Evolutionary conservation across 2,888 invertebrate species (phyloP).

Genomic region (Aleiodes testaceus): DNA sequence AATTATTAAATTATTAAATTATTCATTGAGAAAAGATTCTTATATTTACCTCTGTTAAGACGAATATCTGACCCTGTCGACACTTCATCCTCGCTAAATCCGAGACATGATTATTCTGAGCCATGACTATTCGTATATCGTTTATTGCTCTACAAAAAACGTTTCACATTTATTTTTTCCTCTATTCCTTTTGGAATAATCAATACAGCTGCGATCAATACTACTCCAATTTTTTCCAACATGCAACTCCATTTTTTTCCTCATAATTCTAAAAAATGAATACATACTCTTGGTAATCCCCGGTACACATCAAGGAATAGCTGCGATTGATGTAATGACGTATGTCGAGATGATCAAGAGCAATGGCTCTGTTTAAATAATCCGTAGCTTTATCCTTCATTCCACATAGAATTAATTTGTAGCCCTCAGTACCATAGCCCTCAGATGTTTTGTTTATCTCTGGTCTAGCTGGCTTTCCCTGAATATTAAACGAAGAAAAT

Average conservation of each 20-base stretch:
- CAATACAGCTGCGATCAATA: too few species aligned
- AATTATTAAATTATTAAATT: background rate
- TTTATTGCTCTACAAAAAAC: slow-evolving; percentile 49
- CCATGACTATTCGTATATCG: slow-evolving; percentile 46
- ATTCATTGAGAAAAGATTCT: background rate
- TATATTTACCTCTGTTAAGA: slow-evolving; percentile 47
- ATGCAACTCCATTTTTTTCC: slow-evolving; percentile 2
- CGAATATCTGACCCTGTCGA: slow-evolving; percentile 52
- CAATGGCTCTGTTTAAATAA: slow-evolving; percentile 48
- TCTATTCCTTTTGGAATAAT: background rate
- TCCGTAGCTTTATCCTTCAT: slow-evolving; percentile 46
- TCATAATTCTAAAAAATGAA: background rate
- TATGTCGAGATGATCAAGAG: slow-evolving; percentile 42
- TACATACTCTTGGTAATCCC: slow-evolving; percentile 47
- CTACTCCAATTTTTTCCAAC: too few species aligned
- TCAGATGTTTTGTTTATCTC: slow-evolving; percentile 44
- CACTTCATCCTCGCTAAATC: slow-evolving; percentile 49
- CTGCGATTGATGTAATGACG: slow-evolving; percentile 55
- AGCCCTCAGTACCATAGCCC: slow-evolving; percentile 44
- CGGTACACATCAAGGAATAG: slow-evolving; percentile 50
- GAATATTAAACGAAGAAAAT: background rate
- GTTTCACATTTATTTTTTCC: too few species aligned
- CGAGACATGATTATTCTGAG: slow-evolving; percentile 35
- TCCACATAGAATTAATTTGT: slow-evolving; percentile 36
- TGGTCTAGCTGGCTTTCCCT: slow-evolving; percentile 42